Evolutionary conservation across 1,140 invertebrate genomes (phyloP).

Genomic region (Zaprionus ornatus): DNA sequence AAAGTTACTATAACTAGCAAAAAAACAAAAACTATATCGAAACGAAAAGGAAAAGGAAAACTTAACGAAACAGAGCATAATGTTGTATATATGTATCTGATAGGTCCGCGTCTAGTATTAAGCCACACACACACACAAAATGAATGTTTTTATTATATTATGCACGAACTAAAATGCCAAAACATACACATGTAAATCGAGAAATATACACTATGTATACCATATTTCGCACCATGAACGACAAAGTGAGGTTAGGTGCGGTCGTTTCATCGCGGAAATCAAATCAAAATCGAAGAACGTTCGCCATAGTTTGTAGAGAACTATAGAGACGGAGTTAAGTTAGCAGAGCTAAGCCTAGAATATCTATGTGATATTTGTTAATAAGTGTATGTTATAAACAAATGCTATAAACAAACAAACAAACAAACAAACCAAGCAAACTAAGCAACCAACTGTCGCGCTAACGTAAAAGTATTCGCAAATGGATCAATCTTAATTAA

Average conservation of each 20-base stretch:
- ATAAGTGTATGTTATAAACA: constrained; percentile 58
- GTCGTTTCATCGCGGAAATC: background rate
- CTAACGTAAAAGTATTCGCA: constrained; percentile 40
- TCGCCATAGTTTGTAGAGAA: constrained; percentile 38
- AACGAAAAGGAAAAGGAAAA: constrained; percentile 25
- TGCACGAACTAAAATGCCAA: constrained; percentile 77
- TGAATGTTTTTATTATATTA: constrained; percentile 46
- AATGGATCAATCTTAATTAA: constrained; percentile 37
- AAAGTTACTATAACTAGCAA: constrained; percentile 43
- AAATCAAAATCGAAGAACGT: constrained; percentile 7
- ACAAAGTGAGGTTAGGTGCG: constrained; percentile 7
- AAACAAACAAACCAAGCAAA: constrained; percentile 17
- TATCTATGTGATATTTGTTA: constrained; percentile 70
- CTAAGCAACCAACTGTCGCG: constrained; percentile 13
- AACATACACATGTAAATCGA: constrained; percentile 38
- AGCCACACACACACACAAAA: constrained; percentile 36
- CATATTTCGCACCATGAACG: background rate
- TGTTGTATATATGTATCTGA: constrained; percentile 59
- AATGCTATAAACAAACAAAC: constrained; percentile 46
- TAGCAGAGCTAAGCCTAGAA: constrained; percentile 54
- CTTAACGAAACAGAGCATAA: constrained; percentile 38
- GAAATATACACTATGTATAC: background rate
- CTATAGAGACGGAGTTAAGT: constrained; percentile 38
- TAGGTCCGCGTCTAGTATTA: constrained; percentile 47
- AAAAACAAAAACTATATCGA: constrained; percentile 5